These are phyloP conservation scores for Pangasianodon gigas DNA, from an alignment of 2,113 vertebrate species.

Conservation along the genomic window DNA sequence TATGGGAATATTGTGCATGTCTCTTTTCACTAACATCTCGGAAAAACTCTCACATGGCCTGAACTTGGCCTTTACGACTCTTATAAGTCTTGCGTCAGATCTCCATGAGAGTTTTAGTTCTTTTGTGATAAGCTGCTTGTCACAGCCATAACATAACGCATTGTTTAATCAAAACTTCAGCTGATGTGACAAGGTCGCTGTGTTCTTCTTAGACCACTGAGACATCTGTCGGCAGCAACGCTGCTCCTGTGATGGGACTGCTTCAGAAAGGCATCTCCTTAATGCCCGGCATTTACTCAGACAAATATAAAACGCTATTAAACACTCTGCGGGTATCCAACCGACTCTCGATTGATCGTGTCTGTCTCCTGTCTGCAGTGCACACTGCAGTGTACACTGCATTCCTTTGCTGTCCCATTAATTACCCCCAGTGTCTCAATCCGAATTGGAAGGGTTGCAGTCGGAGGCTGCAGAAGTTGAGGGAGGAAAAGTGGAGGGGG, in stretches of 20 bases:
- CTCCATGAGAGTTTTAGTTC: background rate
- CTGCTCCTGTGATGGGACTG: background rate
- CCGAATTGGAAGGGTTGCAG: conserved; percentile 66
- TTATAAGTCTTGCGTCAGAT: background rate
- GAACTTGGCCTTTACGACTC: background rate
- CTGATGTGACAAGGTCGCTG: background rate
- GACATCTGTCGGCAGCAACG: background rate
- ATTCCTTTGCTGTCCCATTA: conserved; percentile 56
- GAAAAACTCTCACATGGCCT: background rate
- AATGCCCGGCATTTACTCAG: conserved; percentile 39
- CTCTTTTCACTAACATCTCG: background rate
- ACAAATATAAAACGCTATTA: conserved; percentile 48
- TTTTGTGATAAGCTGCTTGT: background rate
- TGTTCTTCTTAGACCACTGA: background rate
- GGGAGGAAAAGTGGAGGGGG: conserved; percentile 37
- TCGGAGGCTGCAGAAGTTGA: conserved; percentile 25
- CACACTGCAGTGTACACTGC: conserved; percentile 45
- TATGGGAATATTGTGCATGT: background rate
- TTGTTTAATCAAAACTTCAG: background rate
- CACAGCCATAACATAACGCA: background rate
- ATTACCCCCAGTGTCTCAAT: conserved; percentile 61
- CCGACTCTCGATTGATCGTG: conserved; percentile 46
- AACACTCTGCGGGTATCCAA: conserved; percentile 53
- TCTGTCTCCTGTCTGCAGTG: conserved; percentile 54
- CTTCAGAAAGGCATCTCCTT: conserved; percentile 21